phyloP scores from a whole-genome alignment of 2,888 invertebrate species.

The Branchipolynoe longqiensis region DNA sequence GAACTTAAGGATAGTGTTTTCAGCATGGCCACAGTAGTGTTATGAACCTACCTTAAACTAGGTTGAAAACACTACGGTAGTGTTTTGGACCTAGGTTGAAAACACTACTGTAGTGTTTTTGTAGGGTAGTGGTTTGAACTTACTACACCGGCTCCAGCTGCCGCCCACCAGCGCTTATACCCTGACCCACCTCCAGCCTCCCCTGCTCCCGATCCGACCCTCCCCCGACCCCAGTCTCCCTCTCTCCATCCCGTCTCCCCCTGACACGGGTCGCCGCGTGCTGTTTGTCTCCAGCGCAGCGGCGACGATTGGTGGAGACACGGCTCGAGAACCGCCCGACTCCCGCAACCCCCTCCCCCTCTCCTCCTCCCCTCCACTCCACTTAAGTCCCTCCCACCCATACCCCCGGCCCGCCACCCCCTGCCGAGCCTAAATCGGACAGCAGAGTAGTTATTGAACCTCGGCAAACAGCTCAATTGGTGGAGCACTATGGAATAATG shows the following conservation, averaged over 20 bases:
- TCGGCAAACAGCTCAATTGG: conserved; percentile 41
- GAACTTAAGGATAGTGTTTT: too few relatives aligned
- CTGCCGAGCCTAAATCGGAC: conserved; percentile 5
- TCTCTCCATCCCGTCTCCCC: background rate
- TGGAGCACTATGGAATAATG: background rate
- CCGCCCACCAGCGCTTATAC: background rate
- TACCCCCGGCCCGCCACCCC: too few relatives aligned
- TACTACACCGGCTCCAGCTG: conserved; percentile 32
- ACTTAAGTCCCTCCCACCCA: too few relatives aligned
- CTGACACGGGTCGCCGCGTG: conserved; percentile 25
- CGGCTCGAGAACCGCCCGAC: conserved; percentile 30
- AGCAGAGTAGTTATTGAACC: conserved; percentile 28
- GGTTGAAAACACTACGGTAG: too few relatives aligned
- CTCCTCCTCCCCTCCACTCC: too few relatives aligned
- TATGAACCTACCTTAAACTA: too few relatives aligned
- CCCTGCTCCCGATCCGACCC: background rate
- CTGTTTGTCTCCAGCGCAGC: conserved; percentile 41
- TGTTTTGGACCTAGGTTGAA: too few relatives aligned
- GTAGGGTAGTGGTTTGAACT: too few relatives aligned
- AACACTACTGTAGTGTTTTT: too few relatives aligned
- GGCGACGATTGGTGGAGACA: conserved; percentile 40
- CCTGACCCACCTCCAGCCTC: background rate
- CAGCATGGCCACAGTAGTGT: too few relatives aligned
- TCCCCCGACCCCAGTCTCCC: background rate
- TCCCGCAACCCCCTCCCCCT: too few relatives aligned